These are phyloP conservation scores for Eretmocerus hayati DNA, from an alignment of 2,888 invertebrate genomes.

Conservation along the genomic window DNA sequence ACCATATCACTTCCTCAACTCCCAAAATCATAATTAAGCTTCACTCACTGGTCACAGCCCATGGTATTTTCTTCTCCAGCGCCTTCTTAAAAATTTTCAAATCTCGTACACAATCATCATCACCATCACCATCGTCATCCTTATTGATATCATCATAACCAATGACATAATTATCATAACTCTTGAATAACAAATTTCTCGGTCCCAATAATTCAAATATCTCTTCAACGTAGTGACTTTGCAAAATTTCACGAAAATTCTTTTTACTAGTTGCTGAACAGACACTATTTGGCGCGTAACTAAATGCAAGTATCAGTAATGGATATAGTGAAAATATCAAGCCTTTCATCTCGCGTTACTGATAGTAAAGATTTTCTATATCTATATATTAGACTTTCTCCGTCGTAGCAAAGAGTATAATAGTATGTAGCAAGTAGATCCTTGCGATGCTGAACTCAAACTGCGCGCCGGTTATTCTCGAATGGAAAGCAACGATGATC, in stretches of 20 bases:
- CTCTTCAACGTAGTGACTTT: neutral
- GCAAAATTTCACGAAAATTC: neutral
- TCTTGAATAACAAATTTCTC: neutral
- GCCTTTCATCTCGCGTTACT: too few relatives aligned
- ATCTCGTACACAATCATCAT: neutral
- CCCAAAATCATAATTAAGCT: neutral
- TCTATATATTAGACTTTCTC: too few relatives aligned
- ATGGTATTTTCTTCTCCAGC: neutral
- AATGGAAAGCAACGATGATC: too few relatives aligned
- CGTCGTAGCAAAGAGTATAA: too few relatives aligned
- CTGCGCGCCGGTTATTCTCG: too few relatives aligned
- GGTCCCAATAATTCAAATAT: neutral
- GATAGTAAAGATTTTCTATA: too few relatives aligned
- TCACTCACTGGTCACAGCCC: slow-evolving; percentile 1
- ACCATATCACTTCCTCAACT: neutral
- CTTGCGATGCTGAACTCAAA: too few relatives aligned
- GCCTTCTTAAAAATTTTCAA: neutral
- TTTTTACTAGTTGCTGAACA: too few relatives aligned
- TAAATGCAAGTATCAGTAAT: too few relatives aligned
- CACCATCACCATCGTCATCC: neutral
- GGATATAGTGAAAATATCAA: too few relatives aligned
- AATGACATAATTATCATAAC: neutral
- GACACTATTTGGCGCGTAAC: too few relatives aligned
- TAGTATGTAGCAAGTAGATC: too few relatives aligned
- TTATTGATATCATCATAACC: neutral